Conservation (phyloP, 1,140 invertebrate genomes). For the Diorhabda carinulata region DNA sequence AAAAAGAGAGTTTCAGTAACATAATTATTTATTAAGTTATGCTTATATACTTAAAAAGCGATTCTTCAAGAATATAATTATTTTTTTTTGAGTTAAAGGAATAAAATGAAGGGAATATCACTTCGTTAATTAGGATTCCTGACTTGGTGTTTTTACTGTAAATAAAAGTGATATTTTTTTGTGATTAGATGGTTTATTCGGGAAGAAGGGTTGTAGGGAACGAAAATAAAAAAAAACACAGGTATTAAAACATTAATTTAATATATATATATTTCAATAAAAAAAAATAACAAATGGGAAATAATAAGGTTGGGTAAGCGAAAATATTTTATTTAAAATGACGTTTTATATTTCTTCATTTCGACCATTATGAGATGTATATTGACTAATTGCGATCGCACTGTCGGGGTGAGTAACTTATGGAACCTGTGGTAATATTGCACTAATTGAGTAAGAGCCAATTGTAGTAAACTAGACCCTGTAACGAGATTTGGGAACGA, state of each 20-base stretch:
- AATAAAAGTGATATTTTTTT: no score
- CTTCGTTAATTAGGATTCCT: no score
- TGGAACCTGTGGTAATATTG: slow-evolving; percentile 98
- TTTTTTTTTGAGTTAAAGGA: no score
- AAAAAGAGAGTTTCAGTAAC: no score
- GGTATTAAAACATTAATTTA: neutral
- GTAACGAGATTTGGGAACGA: slow-evolving; percentile 96
- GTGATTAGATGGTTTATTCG: neutral
- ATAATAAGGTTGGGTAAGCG: neutral
- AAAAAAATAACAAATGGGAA: slow-evolving; percentile 1
- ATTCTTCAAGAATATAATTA: no score
- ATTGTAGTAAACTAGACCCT: slow-evolving; percentile 88
- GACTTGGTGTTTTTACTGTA: no score
- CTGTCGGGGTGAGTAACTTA: slow-evolving; percentile 87
- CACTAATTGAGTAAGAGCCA: slow-evolving; percentile 90
- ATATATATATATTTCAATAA: neutral
- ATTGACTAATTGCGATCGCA: slow-evolving; percentile 88
- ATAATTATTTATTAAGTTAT: no score
- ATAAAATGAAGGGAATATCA: no score
- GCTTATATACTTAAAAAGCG: no score
- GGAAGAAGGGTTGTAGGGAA: neutral
- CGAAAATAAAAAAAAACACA: neutral
- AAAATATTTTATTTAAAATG: slow-evolving; percentile 56
- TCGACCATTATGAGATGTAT: slow-evolving; percentile 99
- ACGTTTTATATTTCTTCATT: slow-evolving; percentile 97